Percentiles rank a stretch among this genome's conserved stretches.
Conservation (phyloP, 2,888 invertebrate genomes). For the Unio pictorum region DNA sequence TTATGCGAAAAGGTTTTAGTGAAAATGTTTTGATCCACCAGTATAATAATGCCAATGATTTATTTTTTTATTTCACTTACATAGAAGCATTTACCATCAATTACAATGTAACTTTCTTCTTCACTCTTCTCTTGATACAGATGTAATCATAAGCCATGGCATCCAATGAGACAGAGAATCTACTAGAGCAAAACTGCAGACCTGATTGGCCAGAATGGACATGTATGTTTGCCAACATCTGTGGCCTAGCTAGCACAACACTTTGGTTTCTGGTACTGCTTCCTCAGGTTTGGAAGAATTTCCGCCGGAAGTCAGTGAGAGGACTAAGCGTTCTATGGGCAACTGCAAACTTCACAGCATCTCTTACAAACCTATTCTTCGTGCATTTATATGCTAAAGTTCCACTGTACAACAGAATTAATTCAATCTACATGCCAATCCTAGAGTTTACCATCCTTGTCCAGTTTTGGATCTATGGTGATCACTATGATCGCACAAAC, state of each 20-base stretch:
- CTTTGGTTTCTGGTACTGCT: conserved; percentile 50
- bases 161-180: too few relatives aligned
- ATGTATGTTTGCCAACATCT: conserved; percentile 37
- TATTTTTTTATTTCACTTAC: too few relatives aligned
- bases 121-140: too few relatives aligned
- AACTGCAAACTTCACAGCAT: conserved; percentile 48
- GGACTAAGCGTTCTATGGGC: conserved; percentile 48
- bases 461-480: conserved; percentile 44
- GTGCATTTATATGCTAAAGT: conserved; percentile 36
- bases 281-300: conserved; percentile 50
- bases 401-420: conserved; percentile 42
- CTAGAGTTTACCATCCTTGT: conserved; percentile 38
- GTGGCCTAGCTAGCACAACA: conserved; percentile 40
- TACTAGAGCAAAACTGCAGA: conserved; percentile 42
- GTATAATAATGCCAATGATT: too few relatives aligned
- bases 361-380: conserved; percentile 44
- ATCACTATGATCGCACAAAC: conserved; percentile 10
- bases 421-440: conserved; percentile 43
- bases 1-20: too few relatives aligned
- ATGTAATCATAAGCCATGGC: too few relatives aligned
- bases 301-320: conserved; percentile 44
- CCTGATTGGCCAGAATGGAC: conserved; percentile 40
- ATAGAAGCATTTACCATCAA: too few relatives aligned
- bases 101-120: too few relatives aligned
- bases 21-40: too few relatives aligned